Evolutionary conservation across 2,888 invertebrate species (phyloP).

Genomic region (Drosophila nr. perissopoda): DNA sequence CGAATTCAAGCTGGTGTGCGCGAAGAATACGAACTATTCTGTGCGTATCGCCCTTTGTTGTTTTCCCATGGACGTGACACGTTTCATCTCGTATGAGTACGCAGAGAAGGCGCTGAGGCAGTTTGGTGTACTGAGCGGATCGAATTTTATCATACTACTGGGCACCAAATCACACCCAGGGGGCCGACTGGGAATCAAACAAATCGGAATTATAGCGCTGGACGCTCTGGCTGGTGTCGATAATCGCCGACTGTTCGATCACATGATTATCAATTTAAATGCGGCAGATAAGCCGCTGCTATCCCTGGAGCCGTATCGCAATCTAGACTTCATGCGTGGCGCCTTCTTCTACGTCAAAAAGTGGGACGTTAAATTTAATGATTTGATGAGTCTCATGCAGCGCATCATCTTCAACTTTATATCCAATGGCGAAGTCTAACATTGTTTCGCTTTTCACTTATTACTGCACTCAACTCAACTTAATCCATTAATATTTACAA

Average conservation of each 20-base stretch:
- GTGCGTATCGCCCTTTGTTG: slow-evolving; percentile 38
- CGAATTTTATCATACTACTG: slow-evolving; percentile 49
- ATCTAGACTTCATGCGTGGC: slow-evolving; percentile 56
- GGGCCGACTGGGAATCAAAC: slow-evolving; percentile 27
- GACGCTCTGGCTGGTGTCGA: slow-evolving; percentile 17
- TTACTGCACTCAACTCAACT: background rate
- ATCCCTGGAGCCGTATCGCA: slow-evolving; percentile 36
- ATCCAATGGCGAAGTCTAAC: background rate
- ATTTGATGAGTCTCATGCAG: slow-evolving; percentile 37
- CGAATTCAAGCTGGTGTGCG: slow-evolving; percentile 51
- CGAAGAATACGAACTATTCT: slow-evolving; percentile 27
- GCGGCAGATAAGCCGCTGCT: slow-evolving; percentile 27
- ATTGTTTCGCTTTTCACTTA: background rate
- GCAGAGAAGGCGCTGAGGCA: slow-evolving; percentile 37
- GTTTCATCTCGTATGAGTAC: slow-evolving; percentile 50
- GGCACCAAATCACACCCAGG: slow-evolving; percentile 30
- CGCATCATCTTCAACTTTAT: slow-evolving; percentile 44
- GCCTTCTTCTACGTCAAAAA: slow-evolving; percentile 37
- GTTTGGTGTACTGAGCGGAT: slow-evolving; percentile 31
- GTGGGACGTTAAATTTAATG: slow-evolving; percentile 25
- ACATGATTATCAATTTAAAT: slow-evolving; percentile 51
- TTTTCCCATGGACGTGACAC: slow-evolving; percentile 56
- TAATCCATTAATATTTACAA: background rate
- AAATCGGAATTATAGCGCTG: slow-evolving; percentile 45
- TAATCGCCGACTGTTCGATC: slow-evolving; percentile 46